Evolutionary conservation across 2,888 invertebrate genomes (phyloP).

Genomic region (Oscheius sp.): DNA sequence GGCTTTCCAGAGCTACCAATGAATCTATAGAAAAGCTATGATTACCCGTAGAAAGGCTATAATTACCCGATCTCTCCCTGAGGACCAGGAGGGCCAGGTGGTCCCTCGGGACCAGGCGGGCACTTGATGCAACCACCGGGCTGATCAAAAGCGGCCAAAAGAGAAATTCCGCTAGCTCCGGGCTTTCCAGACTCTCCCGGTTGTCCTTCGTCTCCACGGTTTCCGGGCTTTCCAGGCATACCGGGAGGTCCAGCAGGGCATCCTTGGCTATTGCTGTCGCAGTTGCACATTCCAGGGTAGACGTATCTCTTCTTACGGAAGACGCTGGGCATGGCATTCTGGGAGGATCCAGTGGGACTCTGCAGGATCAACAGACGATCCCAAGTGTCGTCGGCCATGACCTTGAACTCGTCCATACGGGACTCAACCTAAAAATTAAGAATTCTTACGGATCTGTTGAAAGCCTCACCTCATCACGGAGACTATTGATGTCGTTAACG

Average conservation of each 20-base stretch:
- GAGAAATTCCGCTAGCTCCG: conserved; percentile 59
- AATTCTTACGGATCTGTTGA: no score
- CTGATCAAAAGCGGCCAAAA: conserved; percentile 53
- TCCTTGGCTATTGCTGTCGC: conserved; percentile 53
- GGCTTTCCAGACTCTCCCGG: conserved; percentile 54
- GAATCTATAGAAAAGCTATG: no score
- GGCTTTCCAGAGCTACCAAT: conserved; percentile 46
- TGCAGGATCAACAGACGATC: conserved; percentile 57
- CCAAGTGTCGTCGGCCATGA: conserved; percentile 63
- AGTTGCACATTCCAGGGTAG: conserved; percentile 61
- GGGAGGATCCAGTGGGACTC: conserved; percentile 57
- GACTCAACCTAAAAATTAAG: conserved; percentile 27
- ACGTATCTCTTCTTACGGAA: conserved; percentile 55
- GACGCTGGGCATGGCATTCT: conserved; percentile 50
- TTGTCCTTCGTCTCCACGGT: conserved; percentile 56
- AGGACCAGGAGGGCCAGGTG: conserved; percentile 49
- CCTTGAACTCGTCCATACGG: conserved; percentile 43
- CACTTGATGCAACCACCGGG: conserved; percentile 63
- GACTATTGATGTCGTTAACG: conserved; percentile 58
- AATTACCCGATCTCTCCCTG: conserved; percentile 50
- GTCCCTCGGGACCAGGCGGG: conserved; percentile 56
- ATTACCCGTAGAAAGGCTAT: background rate
- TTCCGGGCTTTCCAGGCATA: conserved; percentile 56
- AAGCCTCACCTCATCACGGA: conserved; percentile 49
- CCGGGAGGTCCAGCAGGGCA: conserved; percentile 64